Evolutionary conservation across 2,113 vertebrate species (phyloP).

Genomic region (Myiagra hebetior): DNA sequence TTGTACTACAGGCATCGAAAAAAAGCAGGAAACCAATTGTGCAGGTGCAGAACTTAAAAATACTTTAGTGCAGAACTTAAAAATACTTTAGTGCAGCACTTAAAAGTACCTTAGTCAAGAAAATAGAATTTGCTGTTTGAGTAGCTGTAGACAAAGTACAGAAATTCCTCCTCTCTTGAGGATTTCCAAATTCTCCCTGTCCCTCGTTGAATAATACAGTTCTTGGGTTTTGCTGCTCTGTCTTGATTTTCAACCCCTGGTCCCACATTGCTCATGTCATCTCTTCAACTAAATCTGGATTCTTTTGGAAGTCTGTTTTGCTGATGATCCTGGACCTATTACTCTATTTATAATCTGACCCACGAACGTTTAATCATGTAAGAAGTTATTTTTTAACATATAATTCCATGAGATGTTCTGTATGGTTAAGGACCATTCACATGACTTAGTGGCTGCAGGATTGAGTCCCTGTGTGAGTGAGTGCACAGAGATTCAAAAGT

Average conservation of each 20-base stretch:
- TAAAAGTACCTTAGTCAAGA: neutral
- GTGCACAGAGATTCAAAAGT: neutral
- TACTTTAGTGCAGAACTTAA: neutral
- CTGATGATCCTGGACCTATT: neutral
- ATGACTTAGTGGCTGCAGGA: neutral
- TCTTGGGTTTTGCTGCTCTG: neutral
- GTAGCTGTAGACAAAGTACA: neutral
- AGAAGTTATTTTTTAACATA: neutral
- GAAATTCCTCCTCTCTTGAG: neutral
- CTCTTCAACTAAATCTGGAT: neutral
- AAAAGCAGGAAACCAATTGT: neutral
- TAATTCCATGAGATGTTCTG: neutral
- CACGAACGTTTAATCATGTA: neutral
- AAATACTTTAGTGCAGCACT: neutral
- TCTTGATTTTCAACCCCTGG: neutral
- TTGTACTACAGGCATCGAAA: neutral
- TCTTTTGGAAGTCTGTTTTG: neutral
- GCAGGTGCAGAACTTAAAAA: neutral
- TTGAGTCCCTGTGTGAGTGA: neutral
- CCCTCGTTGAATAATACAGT: neutral
- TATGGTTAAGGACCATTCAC: neutral
- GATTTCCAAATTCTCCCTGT: neutral
- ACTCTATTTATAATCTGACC: neutral
- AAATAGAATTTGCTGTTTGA: neutral
- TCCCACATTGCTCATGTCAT: neutral